Evolutionary conservation across 2,113 vertebrate species (phyloP), one percentile per base, ranked within the genome.

Genomic region (Jaculus jaculus): DNA sequence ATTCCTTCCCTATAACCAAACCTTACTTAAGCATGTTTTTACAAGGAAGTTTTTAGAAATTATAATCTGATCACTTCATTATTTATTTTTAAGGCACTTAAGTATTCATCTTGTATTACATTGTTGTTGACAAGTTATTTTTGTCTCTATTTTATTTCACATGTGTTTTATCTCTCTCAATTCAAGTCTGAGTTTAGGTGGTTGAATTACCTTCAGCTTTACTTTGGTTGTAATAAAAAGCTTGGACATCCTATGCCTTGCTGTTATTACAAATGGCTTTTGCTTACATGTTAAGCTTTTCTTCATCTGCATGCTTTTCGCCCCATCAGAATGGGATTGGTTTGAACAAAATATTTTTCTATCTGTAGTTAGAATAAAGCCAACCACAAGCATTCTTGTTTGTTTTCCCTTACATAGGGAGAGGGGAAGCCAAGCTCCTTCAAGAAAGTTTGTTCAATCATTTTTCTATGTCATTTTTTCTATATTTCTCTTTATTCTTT

Each of bases 101-200:
- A 96, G 92, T 90, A 95, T 92, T 96, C 84, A 95, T 73, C 95
- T 85, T 94, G 84, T 90, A 95, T 93, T 95, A 86, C 93, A 74
- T 93, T 88, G 85, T 95, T 94, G 95, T 95, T 96, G 93, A 97
- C 75, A 82, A 97, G 93, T 94, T 97, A 95, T 96, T 97, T 97
- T 97, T 96, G 95, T 95, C 90, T 95, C 85, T 61, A 91, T 95
- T 93, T 94, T 95, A 93, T 88, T 95, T 94, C 82, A 85, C 95
- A 96, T 94, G 95, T 94, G 93, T 90, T 96, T 96, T 94, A 95
- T 94, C 92, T 96, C 63, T 71, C 87, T 95, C 93, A 93, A 87
- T 95, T 92, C 94, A 66, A 93, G 74, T 94, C 90, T 71, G 32
- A 37, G 15, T 90, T 94, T 83, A 95, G 86, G 79, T 92, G 74